These are phyloP conservation scores for Planococcus citri DNA, from an alignment of 1,140 invertebrate genomes.

Conservation along the genomic window DNA sequence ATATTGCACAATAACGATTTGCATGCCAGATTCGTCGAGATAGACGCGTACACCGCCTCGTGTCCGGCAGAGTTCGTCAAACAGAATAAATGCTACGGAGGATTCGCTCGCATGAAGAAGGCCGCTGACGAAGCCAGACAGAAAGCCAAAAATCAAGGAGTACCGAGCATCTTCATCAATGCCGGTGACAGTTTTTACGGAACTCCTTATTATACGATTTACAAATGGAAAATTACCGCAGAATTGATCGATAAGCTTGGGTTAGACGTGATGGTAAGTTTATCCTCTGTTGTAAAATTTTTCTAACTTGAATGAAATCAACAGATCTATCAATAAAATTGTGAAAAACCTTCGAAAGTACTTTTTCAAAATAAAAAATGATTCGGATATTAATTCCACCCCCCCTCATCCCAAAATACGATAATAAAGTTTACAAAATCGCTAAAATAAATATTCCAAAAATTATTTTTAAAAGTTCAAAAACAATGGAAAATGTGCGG, in stretches of 20 bases:
- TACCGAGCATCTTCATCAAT: conserved; percentile 59
- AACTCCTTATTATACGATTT: conserved; percentile 65
- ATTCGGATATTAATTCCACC: too few relatives aligned
- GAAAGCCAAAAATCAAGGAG: conserved; percentile 37
- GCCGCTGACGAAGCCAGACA: conserved; percentile 44
- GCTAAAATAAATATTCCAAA: too few relatives aligned
- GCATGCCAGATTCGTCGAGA: conserved; percentile 72
- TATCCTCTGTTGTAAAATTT: too few relatives aligned
- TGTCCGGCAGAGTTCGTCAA: conserved; percentile 26
- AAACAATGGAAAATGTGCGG: too few relatives aligned
- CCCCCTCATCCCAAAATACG: too few relatives aligned
- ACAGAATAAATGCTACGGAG: conserved; percentile 39
- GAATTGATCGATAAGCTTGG: conserved; percentile 61
- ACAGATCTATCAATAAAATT: too few relatives aligned
- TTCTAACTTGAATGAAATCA: too few relatives aligned
- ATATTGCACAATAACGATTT: conserved; percentile 84
- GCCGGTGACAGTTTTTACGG: conserved; percentile 84
- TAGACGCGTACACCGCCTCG: conserved; percentile 27
- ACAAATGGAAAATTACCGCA: conserved; percentile 60
- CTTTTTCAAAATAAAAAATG: too few relatives aligned
- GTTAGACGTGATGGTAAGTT: conserved; percentile 65
- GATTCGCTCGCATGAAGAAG: conserved; percentile 58
- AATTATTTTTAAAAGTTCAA: too few relatives aligned
- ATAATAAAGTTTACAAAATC: too few relatives aligned
- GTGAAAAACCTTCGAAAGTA: too few relatives aligned